Evolutionary conservation across 1,140 invertebrate species (phyloP).

Genomic region (Trichonephila inaurata): DNA sequence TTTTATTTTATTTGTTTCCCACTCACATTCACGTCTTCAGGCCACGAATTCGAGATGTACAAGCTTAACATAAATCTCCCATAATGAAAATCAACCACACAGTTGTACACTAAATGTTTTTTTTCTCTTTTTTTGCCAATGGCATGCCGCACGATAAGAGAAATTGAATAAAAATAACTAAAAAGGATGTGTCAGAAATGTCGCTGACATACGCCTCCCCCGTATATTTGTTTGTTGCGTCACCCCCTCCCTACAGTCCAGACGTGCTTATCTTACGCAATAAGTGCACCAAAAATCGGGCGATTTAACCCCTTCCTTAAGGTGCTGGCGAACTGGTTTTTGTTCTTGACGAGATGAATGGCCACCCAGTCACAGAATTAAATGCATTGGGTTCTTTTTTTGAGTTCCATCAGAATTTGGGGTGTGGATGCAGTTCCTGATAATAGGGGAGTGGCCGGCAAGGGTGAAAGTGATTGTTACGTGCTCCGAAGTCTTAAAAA

Average conservation of each 20-base stretch:
- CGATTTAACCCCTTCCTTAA: slow-evolving; percentile 5
- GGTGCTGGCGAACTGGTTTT: slow-evolving; percentile 25
- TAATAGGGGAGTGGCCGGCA: slow-evolving; percentile 41
- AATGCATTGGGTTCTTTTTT: slow-evolving; percentile 18
- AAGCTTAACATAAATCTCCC: not conserved
- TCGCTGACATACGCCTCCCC: slow-evolving; percentile 22
- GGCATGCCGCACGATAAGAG: not conserved
- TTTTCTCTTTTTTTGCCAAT: not conserved
- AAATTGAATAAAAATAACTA: not conserved
- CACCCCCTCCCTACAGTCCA: not conserved
- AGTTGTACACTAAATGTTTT: not conserved
- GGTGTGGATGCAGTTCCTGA: slow-evolving; percentile 32
- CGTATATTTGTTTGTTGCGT: not conserved
- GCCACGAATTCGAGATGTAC: not conserved
- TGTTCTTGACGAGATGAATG: slow-evolving; percentile 2
- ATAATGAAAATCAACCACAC: not conserved
- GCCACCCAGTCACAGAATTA: slow-evolving; percentile 35
- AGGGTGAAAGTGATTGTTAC: slow-evolving; percentile 39
- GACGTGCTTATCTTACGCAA: not conserved
- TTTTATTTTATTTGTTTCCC: not conserved
- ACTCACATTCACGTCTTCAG: not conserved
- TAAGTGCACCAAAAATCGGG: not conserved
- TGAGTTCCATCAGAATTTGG: not conserved
- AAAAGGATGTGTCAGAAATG: slow-evolving; percentile 9
- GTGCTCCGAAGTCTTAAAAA: not conserved